Evolutionary conservation across 2,888 invertebrate species (phyloP).

Genomic region (Andrena chrysosceles): DNA sequence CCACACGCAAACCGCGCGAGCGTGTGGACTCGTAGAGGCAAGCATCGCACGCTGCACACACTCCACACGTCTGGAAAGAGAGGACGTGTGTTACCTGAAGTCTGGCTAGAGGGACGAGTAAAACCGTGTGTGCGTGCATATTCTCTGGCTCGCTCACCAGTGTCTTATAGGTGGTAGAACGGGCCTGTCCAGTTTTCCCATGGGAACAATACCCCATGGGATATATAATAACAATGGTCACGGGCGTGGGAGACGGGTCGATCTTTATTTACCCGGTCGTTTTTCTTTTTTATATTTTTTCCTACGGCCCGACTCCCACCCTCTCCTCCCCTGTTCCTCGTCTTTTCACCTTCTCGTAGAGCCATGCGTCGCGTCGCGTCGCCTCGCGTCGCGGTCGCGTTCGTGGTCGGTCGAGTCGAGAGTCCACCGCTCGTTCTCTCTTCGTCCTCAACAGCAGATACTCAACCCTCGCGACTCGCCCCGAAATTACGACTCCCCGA

Average conservation of each 20-base stretch:
- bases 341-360: slow-evolving; percentile 18
- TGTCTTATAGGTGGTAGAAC: slow-evolving; percentile 76
- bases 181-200: slow-evolving; percentile 81
- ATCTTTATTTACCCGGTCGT: slow-evolving; percentile 79
- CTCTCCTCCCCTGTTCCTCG: slow-evolving; percentile 23
- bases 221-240: slow-evolving; percentile 80
- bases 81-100: slow-evolving; percentile 59
- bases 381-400: too few relatives aligned
- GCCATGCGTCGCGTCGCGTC: background rate
- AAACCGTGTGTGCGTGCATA: slow-evolving; percentile 53
- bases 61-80: background rate
- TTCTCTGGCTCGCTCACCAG: slow-evolving; percentile 35
- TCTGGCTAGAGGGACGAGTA: slow-evolving; percentile 34
- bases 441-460: slow-evolving; percentile 8
- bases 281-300: slow-evolving; percentile 64
- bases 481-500: slow-evolving; percentile 64
- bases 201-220: slow-evolving; percentile 81
- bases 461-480: slow-evolving; percentile 61
- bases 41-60: background rate
- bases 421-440: slow-evolving; percentile 28
- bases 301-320: slow-evolving; percentile 37
- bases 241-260: slow-evolving; percentile 78
- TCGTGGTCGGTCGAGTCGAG: slow-evolving; percentile 3
- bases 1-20: slow-evolving; percentile 18
- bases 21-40: slow-evolving; percentile 7